Percentiles rank a stretch among this genome's conserved stretches.
Evolutionary conservation across 2,113 vertebrate species (phyloP).

Genomic region (Hyla sarda): DNA sequence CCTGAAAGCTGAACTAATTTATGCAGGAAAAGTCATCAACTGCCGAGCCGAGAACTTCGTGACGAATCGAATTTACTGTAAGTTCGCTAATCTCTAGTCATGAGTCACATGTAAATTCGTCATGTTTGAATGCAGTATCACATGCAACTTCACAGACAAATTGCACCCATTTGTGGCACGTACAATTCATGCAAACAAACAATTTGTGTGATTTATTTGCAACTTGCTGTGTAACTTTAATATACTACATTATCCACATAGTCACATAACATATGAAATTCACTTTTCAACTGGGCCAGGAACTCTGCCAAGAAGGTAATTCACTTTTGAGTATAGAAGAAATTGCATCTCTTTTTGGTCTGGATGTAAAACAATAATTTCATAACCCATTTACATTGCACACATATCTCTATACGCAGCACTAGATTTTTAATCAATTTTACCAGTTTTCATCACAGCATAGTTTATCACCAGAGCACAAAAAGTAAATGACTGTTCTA

Average conservation of each 20-base stretch:
- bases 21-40: too few species aligned
- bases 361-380: not conserved
- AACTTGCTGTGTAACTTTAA: not conserved
- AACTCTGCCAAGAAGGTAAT: constrained; percentile 20
- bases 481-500: not conserved
- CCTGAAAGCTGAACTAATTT: too few species aligned
- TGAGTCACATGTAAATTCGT: too few species aligned
- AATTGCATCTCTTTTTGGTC: not conserved
- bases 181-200: too few species aligned
- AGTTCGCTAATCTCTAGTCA: too few species aligned
- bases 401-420: not conserved
- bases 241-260: not conserved
- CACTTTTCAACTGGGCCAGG: not conserved
- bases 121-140: too few species aligned
- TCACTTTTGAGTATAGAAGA: not conserved
- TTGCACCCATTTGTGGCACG: too few species aligned
- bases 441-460: not conserved
- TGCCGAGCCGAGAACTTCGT: too few species aligned
- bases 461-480: not conserved
- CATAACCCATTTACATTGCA: not conserved
- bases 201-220: too few species aligned
- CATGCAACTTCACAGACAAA: too few species aligned
- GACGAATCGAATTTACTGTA: too few species aligned
- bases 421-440: not conserved
- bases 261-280: not conserved